A percentile compares a stretch with the other conserved stretches of the same genome.
Evolutionary conservation across 2,113 vertebrate genomes (phyloP).

Genomic region (Malurus alboscapulatus): DNA sequence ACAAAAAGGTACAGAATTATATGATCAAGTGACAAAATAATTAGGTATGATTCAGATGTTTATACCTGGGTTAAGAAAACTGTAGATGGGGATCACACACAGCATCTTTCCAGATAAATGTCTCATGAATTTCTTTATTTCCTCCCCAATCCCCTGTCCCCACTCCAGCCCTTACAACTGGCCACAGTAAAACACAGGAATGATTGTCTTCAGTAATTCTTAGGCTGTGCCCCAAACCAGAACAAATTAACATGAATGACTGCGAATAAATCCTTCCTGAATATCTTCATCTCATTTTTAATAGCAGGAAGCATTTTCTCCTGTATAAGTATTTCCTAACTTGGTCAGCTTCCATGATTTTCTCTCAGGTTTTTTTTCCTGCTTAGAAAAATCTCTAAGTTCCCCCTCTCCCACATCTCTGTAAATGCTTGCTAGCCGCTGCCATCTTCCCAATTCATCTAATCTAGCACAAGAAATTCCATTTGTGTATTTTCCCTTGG

Average conservation of each 20-base stretch:
- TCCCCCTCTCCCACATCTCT: not conserved
- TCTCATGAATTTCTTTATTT: not conserved
- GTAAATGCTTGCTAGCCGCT: not conserved
- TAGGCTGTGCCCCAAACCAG: not conserved
- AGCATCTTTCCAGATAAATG: not conserved
- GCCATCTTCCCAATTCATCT: not conserved
- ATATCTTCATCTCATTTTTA: not conserved
- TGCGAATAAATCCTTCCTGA: not conserved
- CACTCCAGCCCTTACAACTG: not conserved
- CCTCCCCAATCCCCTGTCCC: not conserved
- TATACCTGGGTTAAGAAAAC: not conserved
- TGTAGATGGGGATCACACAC: not conserved
- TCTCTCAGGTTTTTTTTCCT: not conserved
- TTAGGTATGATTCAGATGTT: not conserved
- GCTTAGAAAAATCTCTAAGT: not conserved
- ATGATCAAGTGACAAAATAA: not conserved
- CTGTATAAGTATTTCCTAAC: not conserved
- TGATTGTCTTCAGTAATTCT: not conserved
- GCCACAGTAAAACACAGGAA: not conserved
- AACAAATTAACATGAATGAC: rapidly evolving
- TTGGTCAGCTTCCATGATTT: not conserved
- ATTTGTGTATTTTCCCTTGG: not conserved
- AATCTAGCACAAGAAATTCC: not conserved
- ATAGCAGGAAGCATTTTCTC: not conserved
- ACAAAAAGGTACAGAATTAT: not conserved